Conservation (phyloP, 2,888 invertebrate genomes). For the Selenia dentaria region DNA sequence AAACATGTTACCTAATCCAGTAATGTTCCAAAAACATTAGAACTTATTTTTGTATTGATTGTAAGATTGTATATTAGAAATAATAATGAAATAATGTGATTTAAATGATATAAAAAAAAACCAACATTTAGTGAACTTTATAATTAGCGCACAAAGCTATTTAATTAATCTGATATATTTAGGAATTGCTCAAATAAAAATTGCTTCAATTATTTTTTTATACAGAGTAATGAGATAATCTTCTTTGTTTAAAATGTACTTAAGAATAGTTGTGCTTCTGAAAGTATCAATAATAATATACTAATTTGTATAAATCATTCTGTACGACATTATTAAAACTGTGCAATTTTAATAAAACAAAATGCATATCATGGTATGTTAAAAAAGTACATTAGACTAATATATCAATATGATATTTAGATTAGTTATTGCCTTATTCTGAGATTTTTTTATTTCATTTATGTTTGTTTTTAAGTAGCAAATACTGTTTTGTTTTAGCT, state of each 20-base stretch:
- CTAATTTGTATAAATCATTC: too few species aligned
- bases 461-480: constrained; percentile 1
- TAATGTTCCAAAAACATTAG: not conserved
- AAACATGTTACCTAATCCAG: too few species aligned
- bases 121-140: not conserved
- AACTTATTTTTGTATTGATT: not conserved
- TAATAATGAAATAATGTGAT: not conserved
- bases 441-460: too few species aligned
- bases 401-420: too few species aligned
- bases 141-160: constrained; percentile 24
- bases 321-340: too few species aligned
- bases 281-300: not conserved
- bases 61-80: not conserved
- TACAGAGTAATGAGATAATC: constrained; percentile 6
- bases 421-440: too few species aligned
- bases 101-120: not conserved
- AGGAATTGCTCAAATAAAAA: constrained; percentile 20
- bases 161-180: not conserved
- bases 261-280: constrained; percentile 5
- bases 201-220: constrained; percentile 16
- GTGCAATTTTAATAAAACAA: constrained; percentile 1
- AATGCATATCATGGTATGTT: constrained; percentile 13
- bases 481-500: not conserved
- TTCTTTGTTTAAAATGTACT: constrained; percentile 13
- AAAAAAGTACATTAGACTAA: constrained; percentile 5